Conservation (phyloP, 2,888 invertebrate species). For the Eledone cirrhosa region DNA sequence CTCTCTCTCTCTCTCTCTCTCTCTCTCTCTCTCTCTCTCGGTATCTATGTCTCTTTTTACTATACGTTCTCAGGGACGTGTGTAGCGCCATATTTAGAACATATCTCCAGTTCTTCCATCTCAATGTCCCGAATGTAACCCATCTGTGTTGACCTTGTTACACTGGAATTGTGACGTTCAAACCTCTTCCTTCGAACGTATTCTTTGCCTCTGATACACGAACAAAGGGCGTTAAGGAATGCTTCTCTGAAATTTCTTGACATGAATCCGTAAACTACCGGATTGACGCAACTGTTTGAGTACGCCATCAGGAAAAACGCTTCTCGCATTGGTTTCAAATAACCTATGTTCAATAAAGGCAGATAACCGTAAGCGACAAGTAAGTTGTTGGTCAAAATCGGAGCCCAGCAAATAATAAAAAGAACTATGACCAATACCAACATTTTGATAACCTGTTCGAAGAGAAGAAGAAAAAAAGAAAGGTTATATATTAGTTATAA, state of each 20-base stretch:
- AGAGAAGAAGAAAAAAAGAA: background rate
- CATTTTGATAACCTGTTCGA: slow-evolving; percentile 76
- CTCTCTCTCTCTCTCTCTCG: background rate
- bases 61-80: slow-evolving; percentile 17
- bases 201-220: slow-evolving; percentile 32
- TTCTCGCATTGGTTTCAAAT: slow-evolving; percentile 73
- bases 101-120: slow-evolving; percentile 16
- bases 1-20: too few relatives aligned
- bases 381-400: slow-evolving; percentile 74
- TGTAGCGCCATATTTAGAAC: slow-evolving; percentile 21
- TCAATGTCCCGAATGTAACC: slow-evolving; percentile 7
- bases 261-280: slow-evolving; percentile 79
- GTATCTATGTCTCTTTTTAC: background rate
- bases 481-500: too few relatives aligned
- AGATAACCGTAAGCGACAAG: slow-evolving; percentile 73
- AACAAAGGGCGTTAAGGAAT: slow-evolving; percentile 53
- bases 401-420: slow-evolving; percentile 77
- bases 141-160: slow-evolving; percentile 27
- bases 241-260: slow-evolving; percentile 74
- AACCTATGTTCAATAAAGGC: slow-evolving; percentile 69
- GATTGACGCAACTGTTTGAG: slow-evolving; percentile 78
- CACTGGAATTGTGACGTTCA: slow-evolving; percentile 32
- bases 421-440: slow-evolving; percentile 76
- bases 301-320: slow-evolving; percentile 76
- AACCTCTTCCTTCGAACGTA: slow-evolving; percentile 28